Percentiles rank a stretch among this genome's conserved stretches.
Evolutionary conservation across 2,797 vertebrate species (phyloP).

Genomic region (Mastacembelus armatus): DNA sequence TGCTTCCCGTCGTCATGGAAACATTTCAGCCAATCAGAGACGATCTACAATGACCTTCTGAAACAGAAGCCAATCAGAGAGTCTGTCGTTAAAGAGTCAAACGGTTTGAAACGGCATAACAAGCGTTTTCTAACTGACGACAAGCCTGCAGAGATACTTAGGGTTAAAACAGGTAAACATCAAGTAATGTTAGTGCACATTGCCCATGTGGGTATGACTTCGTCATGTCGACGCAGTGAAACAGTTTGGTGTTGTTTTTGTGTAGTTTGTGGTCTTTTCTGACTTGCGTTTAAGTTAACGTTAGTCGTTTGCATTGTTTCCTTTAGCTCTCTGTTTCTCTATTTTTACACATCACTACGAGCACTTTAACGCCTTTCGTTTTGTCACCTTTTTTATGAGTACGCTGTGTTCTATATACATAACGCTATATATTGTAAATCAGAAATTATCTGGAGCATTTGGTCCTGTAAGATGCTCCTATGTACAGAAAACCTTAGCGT

Average conservation of each 20-base stretch:
- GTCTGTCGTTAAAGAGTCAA: conserved; percentile 58
- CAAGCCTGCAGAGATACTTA: too few relatives aligned
- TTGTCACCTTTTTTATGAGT: too few relatives aligned
- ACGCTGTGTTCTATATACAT: too few relatives aligned
- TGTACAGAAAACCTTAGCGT: too few relatives aligned
- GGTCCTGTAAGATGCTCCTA: too few relatives aligned
- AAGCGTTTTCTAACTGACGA: conserved; percentile 64
- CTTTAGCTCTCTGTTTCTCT: too few relatives aligned
- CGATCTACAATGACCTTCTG: neutral
- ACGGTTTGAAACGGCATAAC: conserved; percentile 77
- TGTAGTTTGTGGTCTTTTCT: neutral
- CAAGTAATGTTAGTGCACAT: neutral
- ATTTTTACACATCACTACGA: too few relatives aligned
- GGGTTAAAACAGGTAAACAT: conserved; percentile 39
- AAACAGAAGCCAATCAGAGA: conserved; percentile 66
- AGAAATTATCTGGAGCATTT: too few relatives aligned
- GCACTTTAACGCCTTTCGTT: too few relatives aligned
- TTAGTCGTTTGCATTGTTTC: too few relatives aligned
- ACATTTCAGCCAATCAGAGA: conserved; percentile 71
- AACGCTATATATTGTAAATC: too few relatives aligned
- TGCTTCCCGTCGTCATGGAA: conserved; percentile 70
- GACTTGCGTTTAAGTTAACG: too few relatives aligned
- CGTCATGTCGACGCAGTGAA: neutral
- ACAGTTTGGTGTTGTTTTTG: neutral
- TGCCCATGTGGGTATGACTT: neutral